phyloP scores from a whole-genome alignment of 2,888 invertebrate genomes.

The Drosophila emarginata region DNA sequence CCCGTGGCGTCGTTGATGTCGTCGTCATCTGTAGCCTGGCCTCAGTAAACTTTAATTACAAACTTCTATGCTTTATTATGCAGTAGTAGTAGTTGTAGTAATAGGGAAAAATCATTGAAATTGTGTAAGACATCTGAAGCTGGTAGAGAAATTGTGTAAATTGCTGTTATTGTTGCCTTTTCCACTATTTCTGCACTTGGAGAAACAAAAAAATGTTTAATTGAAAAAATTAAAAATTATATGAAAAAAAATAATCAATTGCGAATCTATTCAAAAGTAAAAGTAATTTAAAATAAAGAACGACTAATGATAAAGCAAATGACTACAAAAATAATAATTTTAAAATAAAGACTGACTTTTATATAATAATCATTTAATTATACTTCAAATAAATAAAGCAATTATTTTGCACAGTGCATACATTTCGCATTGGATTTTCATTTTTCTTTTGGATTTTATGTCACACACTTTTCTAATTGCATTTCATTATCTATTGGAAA shows the following conservation, averaged over 20 bases:
- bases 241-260: too few species aligned
- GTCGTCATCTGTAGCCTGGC: slow-evolving; percentile 37
- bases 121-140: slow-evolving; percentile 17
- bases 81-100: slow-evolving; percentile 37
- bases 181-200: slow-evolving; percentile 19
- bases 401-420: not conserved
- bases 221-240: too few species aligned
- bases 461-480: slow-evolving; percentile 62
- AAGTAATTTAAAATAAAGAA: too few species aligned
- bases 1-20: slow-evolving; percentile 35
- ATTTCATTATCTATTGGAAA: slow-evolving; percentile 70
- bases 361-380: too few species aligned
- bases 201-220: not conserved
- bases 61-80: slow-evolving; percentile 59
- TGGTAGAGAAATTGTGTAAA: slow-evolving; percentile 52
- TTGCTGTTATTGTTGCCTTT: slow-evolving; percentile 66
- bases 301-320: too few species aligned
- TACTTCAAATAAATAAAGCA: too few species aligned
- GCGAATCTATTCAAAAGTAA: too few species aligned
- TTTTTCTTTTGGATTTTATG: slow-evolving; percentile 21
- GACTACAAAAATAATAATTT: too few species aligned
- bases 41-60: slow-evolving; percentile 72
- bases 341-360: too few species aligned
- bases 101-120: slow-evolving; percentile 21
- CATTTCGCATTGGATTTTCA: slow-evolving; percentile 13